Evolutionary conservation across 2,113 vertebrate genomes (phyloP), one percentile per base, ranked within the genome.

Genomic region (Nothoprocta perdicaria): DNA sequence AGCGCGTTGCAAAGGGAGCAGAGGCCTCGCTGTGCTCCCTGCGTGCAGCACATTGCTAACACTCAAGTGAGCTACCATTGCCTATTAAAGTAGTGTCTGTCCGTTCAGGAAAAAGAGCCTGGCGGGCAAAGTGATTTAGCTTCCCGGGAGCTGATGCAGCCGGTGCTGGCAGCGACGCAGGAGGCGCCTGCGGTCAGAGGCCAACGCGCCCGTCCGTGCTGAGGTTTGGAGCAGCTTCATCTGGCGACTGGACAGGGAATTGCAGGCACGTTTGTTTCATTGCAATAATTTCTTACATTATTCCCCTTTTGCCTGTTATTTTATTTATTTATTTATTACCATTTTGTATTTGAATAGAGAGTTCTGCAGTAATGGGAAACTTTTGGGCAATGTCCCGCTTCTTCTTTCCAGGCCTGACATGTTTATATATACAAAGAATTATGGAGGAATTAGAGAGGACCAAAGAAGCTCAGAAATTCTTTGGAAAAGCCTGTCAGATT

Each of bases 351-450:
- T 89, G 40, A 85, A 72, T 40, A 88, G 76, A 82, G 33, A 80
- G 10, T 63, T 75, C 68, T 72, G 67, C 87, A 61, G 33, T 85
- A 68, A 57, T 57, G 53, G 31, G 16, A 57, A 57, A 89, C 67
- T 91, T 80, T 48, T 60, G 19, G 50, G 26, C 52, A 16, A 12
- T 85, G 21, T 27, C 57, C 27, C 6, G 2, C 50, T 89, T 80
- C 58, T 86, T 93, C 60, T 86, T 93, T 82, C 67, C 83, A 94
- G 77, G 72, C 55, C 63, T 93, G 92, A 91, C 83, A 63, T 92
- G 92, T 91, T 96, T 95, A 91, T 90, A 84, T 90, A 69, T 66
- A 89, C 82, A 89, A 94, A 84, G 89, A 94, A 86, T 94, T 93
- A 93, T 75, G 48, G 53, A 86, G n/a, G 82, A 92, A 91, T 87